Conservation (phyloP, 2,113 vertebrate genomes). For the Scopus umbretta region DNA sequence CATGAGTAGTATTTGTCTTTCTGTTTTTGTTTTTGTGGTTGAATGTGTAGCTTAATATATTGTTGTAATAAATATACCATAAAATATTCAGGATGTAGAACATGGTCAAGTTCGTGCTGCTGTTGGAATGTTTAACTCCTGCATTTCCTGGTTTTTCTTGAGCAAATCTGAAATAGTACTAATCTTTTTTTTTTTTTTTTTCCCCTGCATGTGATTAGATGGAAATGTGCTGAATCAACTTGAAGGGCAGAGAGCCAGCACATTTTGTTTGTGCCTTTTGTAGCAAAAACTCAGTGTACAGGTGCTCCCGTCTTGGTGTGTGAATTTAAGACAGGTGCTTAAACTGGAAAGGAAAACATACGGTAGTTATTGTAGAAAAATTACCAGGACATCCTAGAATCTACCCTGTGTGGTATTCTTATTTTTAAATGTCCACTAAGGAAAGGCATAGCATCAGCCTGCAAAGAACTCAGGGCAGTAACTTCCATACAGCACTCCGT, state of each 20-base stretch:
- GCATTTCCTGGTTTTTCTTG: slow-evolving; percentile 5
- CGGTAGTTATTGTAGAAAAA: background rate
- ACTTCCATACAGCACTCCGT: background rate
- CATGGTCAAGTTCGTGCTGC: slow-evolving; percentile 9
- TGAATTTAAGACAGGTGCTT: background rate
- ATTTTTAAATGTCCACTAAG: background rate
- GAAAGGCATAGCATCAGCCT: background rate
- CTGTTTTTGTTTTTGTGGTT: slow-evolving; percentile 62
- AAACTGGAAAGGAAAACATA: background rate
- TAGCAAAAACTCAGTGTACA: background rate
- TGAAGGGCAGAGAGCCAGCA: background rate
- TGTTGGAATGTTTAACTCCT: slow-evolving; percentile 25
- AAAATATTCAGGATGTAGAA: slow-evolving; percentile 59
- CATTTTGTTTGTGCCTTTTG: background rate
- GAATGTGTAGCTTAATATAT: slow-evolving; percentile 47
- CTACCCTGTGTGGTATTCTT: background rate
- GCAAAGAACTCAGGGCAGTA: background rate
- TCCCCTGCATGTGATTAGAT: background rate
- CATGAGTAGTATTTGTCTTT: slow-evolving; percentile 15
- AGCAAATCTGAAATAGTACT: background rate
- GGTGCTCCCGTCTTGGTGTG: background rate
- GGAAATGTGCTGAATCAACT: background rate
- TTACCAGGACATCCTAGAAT: background rate
- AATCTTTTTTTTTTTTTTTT: background rate
- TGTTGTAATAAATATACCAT: slow-evolving; percentile 56